Conservation (phyloP, 2,797 vertebrate genomes). For the Dallia pectoralis region DNA sequence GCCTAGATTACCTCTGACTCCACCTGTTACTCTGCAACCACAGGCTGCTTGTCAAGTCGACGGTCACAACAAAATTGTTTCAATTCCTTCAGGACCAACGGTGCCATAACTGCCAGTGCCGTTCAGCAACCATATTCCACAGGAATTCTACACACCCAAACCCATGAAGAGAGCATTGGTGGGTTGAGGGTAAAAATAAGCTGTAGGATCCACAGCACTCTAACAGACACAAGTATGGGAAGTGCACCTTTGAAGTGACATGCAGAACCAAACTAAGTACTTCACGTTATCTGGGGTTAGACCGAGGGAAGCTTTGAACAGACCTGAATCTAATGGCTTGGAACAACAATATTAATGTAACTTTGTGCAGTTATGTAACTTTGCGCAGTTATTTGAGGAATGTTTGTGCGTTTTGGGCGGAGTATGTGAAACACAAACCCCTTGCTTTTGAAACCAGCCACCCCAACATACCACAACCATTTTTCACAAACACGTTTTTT, state of each 20-base stretch:
- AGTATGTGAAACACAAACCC: conserved; percentile 46
- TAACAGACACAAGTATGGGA: neutral
- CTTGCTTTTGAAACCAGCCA: conserved; percentile 51
- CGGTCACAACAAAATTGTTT: neutral
- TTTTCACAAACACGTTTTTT: conserved; percentile 44
- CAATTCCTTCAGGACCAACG: neutral
- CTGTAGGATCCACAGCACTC: conserved; percentile 21
- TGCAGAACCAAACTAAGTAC: conserved; percentile 1
- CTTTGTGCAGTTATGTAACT: conserved; percentile 38
- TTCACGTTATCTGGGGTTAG: conserved; percentile 20
- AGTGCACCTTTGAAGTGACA: conserved; percentile 13
- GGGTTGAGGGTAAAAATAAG: conserved; percentile 62
- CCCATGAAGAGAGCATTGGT: conserved; percentile 66
- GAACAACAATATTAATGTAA: conserved; percentile 48
- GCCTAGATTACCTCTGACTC: neutral
- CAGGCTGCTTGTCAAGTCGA: neutral
- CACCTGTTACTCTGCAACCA: neutral
- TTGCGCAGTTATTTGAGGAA: conserved; percentile 47
- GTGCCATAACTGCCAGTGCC: neutral
- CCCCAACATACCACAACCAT: conserved; percentile 49
- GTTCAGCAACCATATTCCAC: conserved; percentile 53
- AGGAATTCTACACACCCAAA: conserved; percentile 67
- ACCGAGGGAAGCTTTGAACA: conserved; percentile 32
- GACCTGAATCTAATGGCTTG: conserved; percentile 49
- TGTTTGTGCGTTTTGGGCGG: conserved; percentile 36